phyloP scores from a whole-genome alignment of 2,888 invertebrate species.

The Dolichopus griseipennis region DNA sequence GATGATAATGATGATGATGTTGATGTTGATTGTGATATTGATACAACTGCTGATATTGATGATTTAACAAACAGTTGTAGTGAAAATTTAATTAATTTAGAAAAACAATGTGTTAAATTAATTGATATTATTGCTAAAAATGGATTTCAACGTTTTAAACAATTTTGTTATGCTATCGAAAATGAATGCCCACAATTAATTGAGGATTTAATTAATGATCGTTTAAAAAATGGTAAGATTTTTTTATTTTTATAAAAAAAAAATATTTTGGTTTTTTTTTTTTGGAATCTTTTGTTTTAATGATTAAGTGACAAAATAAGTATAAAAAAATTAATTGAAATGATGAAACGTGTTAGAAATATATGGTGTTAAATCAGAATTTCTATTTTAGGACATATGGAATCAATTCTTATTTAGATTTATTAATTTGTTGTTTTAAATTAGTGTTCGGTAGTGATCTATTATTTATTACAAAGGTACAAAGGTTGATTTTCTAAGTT shows the following conservation, averaged over 20 bases:
- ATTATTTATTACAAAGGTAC: no score
- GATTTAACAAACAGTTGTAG: background rate
- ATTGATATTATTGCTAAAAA: slow-evolving; percentile 55
- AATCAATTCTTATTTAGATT: no score
- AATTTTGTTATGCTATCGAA: slow-evolving; percentile 53
- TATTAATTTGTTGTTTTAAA: no score
- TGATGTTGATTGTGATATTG: background rate
- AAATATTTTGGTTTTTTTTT: background rate
- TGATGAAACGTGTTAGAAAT: no score
- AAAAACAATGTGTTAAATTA: slow-evolving; percentile 49
- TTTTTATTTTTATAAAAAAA: background rate
- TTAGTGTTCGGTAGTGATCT: no score
- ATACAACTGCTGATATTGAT: slow-evolving; percentile 4
- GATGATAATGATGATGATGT: slow-evolving; percentile 8
- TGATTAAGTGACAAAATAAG: no score
- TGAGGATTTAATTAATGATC: slow-evolving; percentile 54
- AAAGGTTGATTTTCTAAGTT: no score
- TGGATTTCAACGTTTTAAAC: slow-evolving; percentile 52
- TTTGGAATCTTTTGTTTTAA: no score
- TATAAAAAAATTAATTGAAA: no score
- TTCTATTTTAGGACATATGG: no score
- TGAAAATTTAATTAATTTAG: slow-evolving; percentile 1
- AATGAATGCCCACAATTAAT: slow-evolving; percentile 55
- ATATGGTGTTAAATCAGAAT: no score
- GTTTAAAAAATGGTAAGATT: slow-evolving; percentile 44